Evolutionary conservation across 1,140 invertebrate genomes (phyloP), one percentile per base, ranked within the genome.

Genomic region (Drepana arcuata): DNA sequence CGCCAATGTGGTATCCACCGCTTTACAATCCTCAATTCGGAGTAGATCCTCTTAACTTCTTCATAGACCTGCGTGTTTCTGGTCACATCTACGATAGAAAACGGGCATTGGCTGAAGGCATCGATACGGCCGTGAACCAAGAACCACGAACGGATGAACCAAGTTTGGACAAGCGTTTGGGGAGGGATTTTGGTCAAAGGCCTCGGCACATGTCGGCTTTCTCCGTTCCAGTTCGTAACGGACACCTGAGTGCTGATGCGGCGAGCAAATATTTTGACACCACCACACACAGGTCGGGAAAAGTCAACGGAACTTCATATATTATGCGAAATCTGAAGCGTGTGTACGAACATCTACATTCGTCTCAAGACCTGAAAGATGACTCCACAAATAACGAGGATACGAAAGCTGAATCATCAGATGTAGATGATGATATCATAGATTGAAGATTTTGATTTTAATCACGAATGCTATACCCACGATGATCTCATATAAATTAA

Each of bases 21-120:
- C 55, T 89, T 0, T 91, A 92, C 49, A 87, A 89, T 13, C 86
- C 90, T 0, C 90, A 90, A 15, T 91, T 91, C n/a, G 89, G 88
- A 3, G 91, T 93, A 10, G 91, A 93, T 81, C 91, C 92, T 0
- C 46, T 93, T 3, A 92, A 93, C 56, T 93, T 93, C 59, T 93
- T 93, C 71, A 93, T 93, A 25, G 92, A 93, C 54, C 64, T 93
- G 0, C 86, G 91, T 25, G 91, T 93, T 0, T 92, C 91, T 2
- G 91, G 91, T 0, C 92, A 93, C 46, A 92, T 93, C 36, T 93
- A 92, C 72, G 91, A 93, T 39, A 81, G 90, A 14, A 92, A 92
- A 40, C 84, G 88, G 37, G 69, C 84, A 33, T 74, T 83, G 18
- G 71, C 75, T 14, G 86, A 75, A 59, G 37, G 53, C 14, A 40